A percentile compares a stretch with the other conserved stretches of the same genome.
These are phyloP conservation scores for Epinotia nisella DNA, from an alignment of 2,888 invertebrate species.

Conservation along the genomic window DNA sequence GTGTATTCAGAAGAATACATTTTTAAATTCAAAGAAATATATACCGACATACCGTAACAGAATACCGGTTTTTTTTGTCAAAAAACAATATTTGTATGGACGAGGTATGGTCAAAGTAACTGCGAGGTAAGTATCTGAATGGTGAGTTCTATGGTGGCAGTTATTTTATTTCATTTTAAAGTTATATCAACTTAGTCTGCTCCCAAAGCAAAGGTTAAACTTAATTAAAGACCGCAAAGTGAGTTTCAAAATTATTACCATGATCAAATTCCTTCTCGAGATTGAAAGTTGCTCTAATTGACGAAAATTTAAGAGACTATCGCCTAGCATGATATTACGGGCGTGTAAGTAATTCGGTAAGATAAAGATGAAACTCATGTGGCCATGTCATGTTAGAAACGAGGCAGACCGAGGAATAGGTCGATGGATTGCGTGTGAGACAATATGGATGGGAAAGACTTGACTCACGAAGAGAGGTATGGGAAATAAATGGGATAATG, in stretches of 20 bases:
- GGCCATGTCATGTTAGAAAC: not conserved
- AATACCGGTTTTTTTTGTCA: too few species aligned
- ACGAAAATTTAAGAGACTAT: not conserved
- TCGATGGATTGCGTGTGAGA: not conserved
- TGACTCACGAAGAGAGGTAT: not conserved
- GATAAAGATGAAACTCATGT: not conserved
- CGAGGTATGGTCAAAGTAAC: too few species aligned
- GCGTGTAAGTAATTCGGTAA: not conserved
- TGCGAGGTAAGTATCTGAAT: too few species aligned
- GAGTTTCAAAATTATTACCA: not conserved
- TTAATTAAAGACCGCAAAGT: not conserved
- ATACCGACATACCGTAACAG: too few species aligned
- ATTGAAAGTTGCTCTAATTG: not conserved
- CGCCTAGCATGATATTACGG: not conserved
- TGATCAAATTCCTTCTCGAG: not conserved
- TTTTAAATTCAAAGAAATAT: too few species aligned
- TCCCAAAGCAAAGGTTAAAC: not conserved
- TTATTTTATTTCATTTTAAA: too few species aligned
- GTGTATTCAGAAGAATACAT: not conserved
- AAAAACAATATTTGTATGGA: too few species aligned
- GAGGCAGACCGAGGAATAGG: not conserved
- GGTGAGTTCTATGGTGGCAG: too few species aligned
- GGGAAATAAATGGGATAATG: not conserved
- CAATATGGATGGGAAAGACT: not conserved
- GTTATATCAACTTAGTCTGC: too few species aligned